Evolutionary conservation across 2,113 vertebrate species (phyloP), one percentile per base, ranked within the genome.

Genomic region (Anguilla rostrata): DNA sequence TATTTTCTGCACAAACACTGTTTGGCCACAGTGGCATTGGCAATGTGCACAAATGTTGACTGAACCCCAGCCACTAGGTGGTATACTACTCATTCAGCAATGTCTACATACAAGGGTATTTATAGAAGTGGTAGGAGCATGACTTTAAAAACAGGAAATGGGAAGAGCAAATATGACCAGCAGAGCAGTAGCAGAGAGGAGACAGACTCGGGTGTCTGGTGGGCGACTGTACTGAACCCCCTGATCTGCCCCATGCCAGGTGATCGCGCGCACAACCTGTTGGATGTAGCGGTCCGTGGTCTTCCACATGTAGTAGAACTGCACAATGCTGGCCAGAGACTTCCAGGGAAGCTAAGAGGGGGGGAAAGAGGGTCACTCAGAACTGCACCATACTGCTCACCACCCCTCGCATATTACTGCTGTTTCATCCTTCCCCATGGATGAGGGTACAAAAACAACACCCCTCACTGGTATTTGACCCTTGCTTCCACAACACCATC

Each of bases 231-330:
- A 8, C 18, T 66, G 22, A 26, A 63, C 60, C 18, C 60, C 3
- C 60, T 63, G 60, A 63, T 26, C 18, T 63, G 22, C 20, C 60
- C 66, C 66, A 11, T 2, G 26, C n/a, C 26, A 26, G 9, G 63
- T 1, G 29, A 39, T 43, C 18, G 12, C 4, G 1, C 1, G 71
- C 26, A 39, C 7, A 87, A 98, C 98, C 96, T 99, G 97, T 86
- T 98, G 97, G 91, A 98, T 98, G 91, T 99, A 98, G 90, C 97
- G 96, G 91, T 99, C 97, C 0, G 98, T 99, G 39, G 98, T 99
- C 90, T 99, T 99, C 98, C 98, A 98, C 97, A 98, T 98, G 92
- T 98, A 99, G 90, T 98, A 99, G 91, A 98, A 99, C 90, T 99
- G 97, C 86, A 99, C 97, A 79, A 99, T 98, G 82, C 98, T 99